Evolutionary conservation across 2,888 invertebrate genomes (phyloP).

Genomic region (Amiota minor): DNA sequence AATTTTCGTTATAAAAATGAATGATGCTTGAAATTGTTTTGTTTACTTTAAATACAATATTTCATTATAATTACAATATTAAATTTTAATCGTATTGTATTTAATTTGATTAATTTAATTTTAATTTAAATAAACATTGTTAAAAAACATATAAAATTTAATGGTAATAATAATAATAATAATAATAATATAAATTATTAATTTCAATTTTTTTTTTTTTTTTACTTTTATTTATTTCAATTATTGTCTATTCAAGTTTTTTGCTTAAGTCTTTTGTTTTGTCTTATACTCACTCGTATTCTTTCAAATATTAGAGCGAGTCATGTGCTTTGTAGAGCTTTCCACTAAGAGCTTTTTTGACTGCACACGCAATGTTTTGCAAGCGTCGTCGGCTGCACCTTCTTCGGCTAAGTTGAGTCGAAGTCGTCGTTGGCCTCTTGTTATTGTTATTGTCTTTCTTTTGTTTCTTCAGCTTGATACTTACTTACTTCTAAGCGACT

Average conservation of each 20-base stretch:
- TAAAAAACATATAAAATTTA: background rate
- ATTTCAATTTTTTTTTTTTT: background rate
- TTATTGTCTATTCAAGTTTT: slow-evolving; percentile 14
- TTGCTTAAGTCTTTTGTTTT: slow-evolving; percentile 28
- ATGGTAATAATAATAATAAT: too few species aligned
- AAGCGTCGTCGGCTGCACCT: slow-evolving; percentile 32
- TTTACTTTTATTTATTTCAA: background rate
- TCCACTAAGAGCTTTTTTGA: background rate
- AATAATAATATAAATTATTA: too few species aligned
- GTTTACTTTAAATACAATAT: too few species aligned
- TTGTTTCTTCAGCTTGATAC: slow-evolving; percentile 1
- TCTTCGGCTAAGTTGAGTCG: slow-evolving; percentile 27
- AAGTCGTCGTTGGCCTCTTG: slow-evolving; percentile 10
- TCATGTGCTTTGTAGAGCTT: slow-evolving; percentile 19
- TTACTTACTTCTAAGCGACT: background rate
- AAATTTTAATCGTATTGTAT: background rate
- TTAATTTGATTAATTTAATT: background rate
- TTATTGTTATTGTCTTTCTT: background rate
- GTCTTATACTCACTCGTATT: background rate
- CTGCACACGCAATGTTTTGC: background rate
- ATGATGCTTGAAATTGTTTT: too few species aligned
- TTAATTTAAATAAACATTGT: background rate
- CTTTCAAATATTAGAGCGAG: background rate
- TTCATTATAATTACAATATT: too few species aligned
- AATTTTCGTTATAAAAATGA: too few species aligned